Conservation (phyloP, 2,113 vertebrate genomes). For the Nestor notabilis region DNA sequence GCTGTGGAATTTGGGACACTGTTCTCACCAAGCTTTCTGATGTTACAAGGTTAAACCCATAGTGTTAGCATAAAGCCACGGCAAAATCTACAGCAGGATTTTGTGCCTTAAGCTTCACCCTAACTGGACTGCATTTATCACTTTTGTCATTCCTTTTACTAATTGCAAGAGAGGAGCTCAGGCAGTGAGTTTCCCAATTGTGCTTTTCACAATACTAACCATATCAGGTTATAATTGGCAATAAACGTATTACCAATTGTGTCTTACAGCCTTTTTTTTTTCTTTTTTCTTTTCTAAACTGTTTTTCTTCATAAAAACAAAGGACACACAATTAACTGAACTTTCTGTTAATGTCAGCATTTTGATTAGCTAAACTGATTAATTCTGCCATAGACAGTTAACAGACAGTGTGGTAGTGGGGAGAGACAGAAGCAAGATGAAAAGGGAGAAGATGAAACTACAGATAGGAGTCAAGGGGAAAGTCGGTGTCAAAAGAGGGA, state of each 20-base stretch:
- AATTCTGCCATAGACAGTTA: neutral
- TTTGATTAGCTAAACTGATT: constrained; percentile 45
- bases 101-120: neutral
- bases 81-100: neutral
- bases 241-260: neutral
- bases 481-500: neutral
- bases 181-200: neutral
- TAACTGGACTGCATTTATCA: neutral
- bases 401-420: neutral
- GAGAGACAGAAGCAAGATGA: constrained; percentile 17
- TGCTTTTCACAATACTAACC: neutral
- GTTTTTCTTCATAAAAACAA: constrained; percentile 18
- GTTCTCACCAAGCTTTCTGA: neutral
- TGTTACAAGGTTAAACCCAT: neutral
- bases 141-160: neutral
- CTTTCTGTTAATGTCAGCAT: neutral
- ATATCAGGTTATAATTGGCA: neutral
- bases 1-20: neutral
- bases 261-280: neutral
- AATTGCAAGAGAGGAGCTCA: neutral
- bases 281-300: neutral
- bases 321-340: neutral
- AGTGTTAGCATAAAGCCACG: neutral
- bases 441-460: neutral
- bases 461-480: constrained; percentile 1